A percentile compares a stretch with the other conserved stretches of the same genome.
Conservation (phyloP, 2,797 vertebrate genomes). For the Furcifer pardalis region DNA sequence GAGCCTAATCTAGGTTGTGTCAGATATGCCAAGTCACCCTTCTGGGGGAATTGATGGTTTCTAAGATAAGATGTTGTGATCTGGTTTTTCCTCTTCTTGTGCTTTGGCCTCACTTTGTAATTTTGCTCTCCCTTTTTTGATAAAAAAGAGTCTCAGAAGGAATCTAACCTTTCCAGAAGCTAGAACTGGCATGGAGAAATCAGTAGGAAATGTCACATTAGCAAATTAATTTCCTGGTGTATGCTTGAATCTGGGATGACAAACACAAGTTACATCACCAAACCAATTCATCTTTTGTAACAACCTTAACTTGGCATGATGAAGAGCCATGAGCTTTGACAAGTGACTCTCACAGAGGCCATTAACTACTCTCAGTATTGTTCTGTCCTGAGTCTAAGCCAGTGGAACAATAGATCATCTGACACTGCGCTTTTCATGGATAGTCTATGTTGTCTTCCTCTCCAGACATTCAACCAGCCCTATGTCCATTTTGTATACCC, state of each 20-base stretch:
- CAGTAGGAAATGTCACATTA: neutral
- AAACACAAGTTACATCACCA: neutral
- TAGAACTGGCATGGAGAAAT: neutral
- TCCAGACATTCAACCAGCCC: too few relatives aligned
- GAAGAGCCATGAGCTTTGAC: neutral
- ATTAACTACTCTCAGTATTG: neutral
- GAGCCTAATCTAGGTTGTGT: neutral
- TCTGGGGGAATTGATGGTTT: neutral
- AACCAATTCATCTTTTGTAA: conserved; percentile 23
- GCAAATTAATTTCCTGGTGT: neutral
- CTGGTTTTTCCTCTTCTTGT: neutral
- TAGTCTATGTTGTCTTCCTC: neutral
- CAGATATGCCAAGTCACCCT: neutral
- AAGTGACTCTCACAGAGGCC: neutral
- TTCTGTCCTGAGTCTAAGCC: neutral
- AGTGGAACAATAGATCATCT: neutral
- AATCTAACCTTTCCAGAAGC: neutral
- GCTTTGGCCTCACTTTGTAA: neutral
- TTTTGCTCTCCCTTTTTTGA: neutral
- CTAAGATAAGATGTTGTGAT: neutral
- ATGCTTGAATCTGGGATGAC: neutral
- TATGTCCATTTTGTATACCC: neutral
- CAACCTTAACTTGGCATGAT: neutral
- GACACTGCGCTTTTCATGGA: neutral
- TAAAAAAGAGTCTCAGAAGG: neutral